Conservation (phyloP, 2,113 vertebrate genomes). For the Hoplias malabaricus region DNA sequence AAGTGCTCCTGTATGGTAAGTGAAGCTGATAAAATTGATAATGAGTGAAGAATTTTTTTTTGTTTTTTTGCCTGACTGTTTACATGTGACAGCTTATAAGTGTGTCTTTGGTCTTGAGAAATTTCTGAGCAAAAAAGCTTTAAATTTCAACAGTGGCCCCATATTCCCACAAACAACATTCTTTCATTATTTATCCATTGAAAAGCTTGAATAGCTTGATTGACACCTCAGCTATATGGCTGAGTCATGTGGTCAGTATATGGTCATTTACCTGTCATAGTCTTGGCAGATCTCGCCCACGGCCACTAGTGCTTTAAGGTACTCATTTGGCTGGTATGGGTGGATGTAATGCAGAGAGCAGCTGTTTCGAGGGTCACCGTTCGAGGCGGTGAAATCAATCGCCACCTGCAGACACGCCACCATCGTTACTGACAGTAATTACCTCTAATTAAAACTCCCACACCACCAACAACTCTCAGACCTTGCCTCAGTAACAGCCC, state of each 20-base stretch:
- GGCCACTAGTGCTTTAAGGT: slow-evolving; percentile 95
- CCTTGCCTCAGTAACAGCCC: no score
- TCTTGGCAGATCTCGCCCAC: slow-evolving; percentile 99
- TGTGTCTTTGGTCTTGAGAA: no score
- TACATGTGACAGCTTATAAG: no score
- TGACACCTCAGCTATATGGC: not conserved
- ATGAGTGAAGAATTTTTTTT: no score
- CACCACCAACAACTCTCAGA: not conserved
- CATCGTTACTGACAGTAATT: slow-evolving; percentile 1
- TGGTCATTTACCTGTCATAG: slow-evolving; percentile 89
- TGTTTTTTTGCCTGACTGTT: no score
- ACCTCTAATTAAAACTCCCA: not conserved
- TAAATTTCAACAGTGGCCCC: not conserved
- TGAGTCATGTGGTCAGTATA: not conserved
- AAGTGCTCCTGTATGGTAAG: no score
- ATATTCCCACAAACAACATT: not conserved
- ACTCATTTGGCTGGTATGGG: slow-evolving; percentile 97
- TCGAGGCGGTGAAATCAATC: slow-evolving; percentile 98
- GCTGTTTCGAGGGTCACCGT: slow-evolving; percentile 96
- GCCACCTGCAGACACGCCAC: slow-evolving; percentile 82
- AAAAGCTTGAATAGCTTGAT: not conserved
- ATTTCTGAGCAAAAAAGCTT: no score
- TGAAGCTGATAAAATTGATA: no score
- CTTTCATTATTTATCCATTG: not conserved
- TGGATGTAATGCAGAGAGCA: slow-evolving; percentile 99